Conservation (phyloP, 1,140 invertebrate genomes). For the Sarcophaga bullata region DNA sequence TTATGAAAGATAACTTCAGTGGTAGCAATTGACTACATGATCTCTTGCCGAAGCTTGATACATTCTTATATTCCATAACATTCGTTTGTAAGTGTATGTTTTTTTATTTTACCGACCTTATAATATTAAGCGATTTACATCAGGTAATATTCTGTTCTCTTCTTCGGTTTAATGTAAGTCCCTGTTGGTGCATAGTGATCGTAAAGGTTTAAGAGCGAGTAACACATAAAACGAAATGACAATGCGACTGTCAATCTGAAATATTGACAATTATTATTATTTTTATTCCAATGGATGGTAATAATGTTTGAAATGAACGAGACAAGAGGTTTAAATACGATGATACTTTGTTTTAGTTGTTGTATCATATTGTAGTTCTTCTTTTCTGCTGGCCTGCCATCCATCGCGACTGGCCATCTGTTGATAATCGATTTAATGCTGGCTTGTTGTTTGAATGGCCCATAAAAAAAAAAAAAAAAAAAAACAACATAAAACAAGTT, state of each 20-base stretch:
- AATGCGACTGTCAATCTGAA: conserved; percentile 21
- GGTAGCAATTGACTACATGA: too few relatives aligned
- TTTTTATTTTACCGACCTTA: too few relatives aligned
- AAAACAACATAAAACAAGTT: neutral
- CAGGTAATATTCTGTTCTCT: too few relatives aligned
- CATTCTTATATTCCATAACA: too few relatives aligned
- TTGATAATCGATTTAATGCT: conserved; percentile 40
- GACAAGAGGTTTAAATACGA: neutral
- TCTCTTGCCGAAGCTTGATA: too few relatives aligned
- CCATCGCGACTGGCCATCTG: conserved; percentile 25
- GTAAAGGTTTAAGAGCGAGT: too few relatives aligned
- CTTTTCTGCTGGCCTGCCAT: neutral
- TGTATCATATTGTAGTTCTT: neutral
- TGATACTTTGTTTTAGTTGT: neutral
- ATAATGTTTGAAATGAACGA: conserved; percentile 13
- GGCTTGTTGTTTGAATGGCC: conserved; percentile 32
- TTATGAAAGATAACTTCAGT: too few relatives aligned
- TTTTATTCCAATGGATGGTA: neutral
- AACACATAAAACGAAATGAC: conserved; percentile 19
- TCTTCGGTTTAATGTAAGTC: too few relatives aligned
- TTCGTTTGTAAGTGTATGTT: too few relatives aligned
- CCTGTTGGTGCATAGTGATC: too few relatives aligned
- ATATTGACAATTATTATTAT: conserved; percentile 30
- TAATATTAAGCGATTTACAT: too few relatives aligned
- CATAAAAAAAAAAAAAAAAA: conserved; percentile 37